Base-by-base conservation (phyloP, 2,113 vertebrate genomes). In the Syngnathus scovelli region DNA sequence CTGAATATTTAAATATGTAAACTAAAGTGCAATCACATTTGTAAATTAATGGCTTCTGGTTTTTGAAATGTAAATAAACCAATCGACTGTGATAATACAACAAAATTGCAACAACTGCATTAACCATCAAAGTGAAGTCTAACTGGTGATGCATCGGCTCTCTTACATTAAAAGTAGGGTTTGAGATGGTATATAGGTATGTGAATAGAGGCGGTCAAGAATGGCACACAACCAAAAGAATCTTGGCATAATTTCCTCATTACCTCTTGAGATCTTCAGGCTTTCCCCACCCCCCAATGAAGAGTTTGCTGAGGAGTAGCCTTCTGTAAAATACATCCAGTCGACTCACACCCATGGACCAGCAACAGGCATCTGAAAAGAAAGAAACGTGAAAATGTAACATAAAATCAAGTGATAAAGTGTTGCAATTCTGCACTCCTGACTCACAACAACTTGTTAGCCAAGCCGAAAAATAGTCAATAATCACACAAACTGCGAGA, bases 271-370 rank as follows among this genome's bases (percentile, higher is more conserved):
- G 91, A 74, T 98, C 94, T 75, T 99, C 95, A 51, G 96, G 96
- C 74, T 93, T 95, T 76, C 96, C 97, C 97, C 97, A 99, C 91
- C 97, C 97, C 87, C 93, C 93, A 74, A 98, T 98, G 80, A 99
- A 99, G 85, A 99, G 93, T 71, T 97, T 99, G 76, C 94, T 95
- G 78, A 99, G 94, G 77, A 99, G 94, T 68, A 98, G 93, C 74
- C 93, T 93, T 88, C 96, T 91, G 83, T 98, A 99, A 13, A 99
- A 88, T 75, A 97, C 83, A 91, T 99, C 97, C 77, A 99, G 85
- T 78, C 95, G 94, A 84, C 96, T 99, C 76, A 96, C 86, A 92
- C 95, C 96, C 96, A 98, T 98, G 78, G 92, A 92, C 77, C 83
- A 90, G 81, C 48, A 58, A 33, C 80, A 61, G 52, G 70, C 85